These are phyloP conservation scores for Dromococcyx pavoninus DNA, from an alignment of 2,797 vertebrate species.

Conservation along the genomic window DNA sequence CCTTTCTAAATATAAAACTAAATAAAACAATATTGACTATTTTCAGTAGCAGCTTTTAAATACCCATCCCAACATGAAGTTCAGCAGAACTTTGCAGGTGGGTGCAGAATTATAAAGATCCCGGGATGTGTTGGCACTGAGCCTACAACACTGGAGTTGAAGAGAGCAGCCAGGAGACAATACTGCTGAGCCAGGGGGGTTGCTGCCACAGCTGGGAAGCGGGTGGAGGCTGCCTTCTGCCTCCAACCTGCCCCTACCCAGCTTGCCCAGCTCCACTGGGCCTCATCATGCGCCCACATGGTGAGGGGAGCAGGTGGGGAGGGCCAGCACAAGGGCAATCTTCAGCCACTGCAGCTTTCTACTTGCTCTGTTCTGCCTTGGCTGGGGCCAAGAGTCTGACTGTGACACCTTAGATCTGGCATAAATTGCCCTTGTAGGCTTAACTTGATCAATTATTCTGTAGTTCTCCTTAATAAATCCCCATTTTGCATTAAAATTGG, in stretches of 20 bases:
- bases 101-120: neutral
- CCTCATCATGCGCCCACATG: neutral
- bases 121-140: neutral
- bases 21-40: accelerated
- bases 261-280: neutral
- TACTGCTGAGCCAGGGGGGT: accelerated
- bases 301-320: neutral
- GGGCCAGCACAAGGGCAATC: neutral
- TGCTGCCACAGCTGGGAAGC: neutral
- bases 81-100: neutral
- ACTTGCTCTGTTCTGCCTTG: neutral
- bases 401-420: neutral
- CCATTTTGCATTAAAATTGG: neutral
- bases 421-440: neutral
- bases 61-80: neutral
- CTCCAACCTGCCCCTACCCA: neutral
- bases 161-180: neutral
- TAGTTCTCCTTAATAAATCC: neutral
- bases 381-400: neutral
- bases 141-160: accelerated
- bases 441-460: neutral
- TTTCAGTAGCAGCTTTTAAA: neutral
- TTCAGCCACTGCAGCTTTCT: neutral
- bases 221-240: neutral
- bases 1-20: too few species aligned